A percentile compares a stretch with the other conserved stretches of the same genome.
phyloP scores from a whole-genome alignment of 2,797 vertebrate species.

The Cuniculus paca region DNA sequence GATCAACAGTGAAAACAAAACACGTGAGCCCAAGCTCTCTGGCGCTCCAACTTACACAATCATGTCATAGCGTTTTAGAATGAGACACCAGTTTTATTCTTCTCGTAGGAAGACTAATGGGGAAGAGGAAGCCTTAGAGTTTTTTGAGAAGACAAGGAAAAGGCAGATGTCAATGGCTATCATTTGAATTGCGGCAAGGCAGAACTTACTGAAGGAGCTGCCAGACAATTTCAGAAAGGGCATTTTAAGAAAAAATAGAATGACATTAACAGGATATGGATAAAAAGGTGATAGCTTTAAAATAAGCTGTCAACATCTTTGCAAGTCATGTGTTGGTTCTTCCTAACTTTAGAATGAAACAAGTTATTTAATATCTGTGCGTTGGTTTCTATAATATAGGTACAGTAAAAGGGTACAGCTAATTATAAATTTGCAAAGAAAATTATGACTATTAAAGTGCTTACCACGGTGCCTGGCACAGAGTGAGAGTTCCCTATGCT shows the following conservation, averaged over 20 bases:
- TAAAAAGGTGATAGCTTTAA: constrained; percentile 26
- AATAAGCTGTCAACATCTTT: constrained; percentile 38
- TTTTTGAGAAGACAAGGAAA: neutral
- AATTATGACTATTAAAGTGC: constrained; percentile 24
- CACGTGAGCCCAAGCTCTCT: neutral
- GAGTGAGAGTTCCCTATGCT: neutral
- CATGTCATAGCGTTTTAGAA: constrained; percentile 5
- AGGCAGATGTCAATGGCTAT: neutral
- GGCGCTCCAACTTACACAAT: constrained; percentile 18
- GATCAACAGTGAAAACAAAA: constrained; percentile 35
- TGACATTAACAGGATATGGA: neutral
- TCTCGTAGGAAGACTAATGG: neutral
- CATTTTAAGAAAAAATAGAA: neutral
- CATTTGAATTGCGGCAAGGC: neutral
- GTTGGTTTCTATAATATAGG: constrained; percentile 35
- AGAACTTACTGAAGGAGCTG: neutral
- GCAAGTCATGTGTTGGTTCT: neutral
- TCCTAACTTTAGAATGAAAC: constrained; percentile 31
- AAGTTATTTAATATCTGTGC: constrained; percentile 1
- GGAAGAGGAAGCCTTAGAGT: neutral
- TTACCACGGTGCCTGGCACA: neutral
- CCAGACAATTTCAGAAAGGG: neutral
- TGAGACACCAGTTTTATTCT: neutral
- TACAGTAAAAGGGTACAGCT: neutral
- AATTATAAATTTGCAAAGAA: constrained; percentile 10